phyloP scores from a whole-genome alignment of 2,888 invertebrate species.

The Eledone cirrhosa region DNA sequence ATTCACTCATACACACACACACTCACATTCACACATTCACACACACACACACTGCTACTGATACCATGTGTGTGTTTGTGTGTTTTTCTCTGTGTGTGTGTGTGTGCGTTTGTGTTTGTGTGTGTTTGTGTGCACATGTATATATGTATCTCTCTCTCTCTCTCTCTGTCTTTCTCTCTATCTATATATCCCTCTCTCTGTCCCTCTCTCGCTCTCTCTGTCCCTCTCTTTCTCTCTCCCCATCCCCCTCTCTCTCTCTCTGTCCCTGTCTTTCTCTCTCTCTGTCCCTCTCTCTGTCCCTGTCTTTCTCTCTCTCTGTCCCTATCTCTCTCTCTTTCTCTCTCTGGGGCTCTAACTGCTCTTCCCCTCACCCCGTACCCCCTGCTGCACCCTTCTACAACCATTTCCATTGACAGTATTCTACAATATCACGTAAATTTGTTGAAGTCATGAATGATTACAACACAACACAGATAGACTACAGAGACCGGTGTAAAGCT shows the following conservation, averaged over 20 bases:
- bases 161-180: not conserved
- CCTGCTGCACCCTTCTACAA: not conserved
- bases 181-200: not conserved
- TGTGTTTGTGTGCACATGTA: too few species aligned
- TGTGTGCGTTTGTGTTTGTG: too few species aligned
- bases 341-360: not conserved
- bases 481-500: constrained; percentile 65
- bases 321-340: too few species aligned
- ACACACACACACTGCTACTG: too few species aligned
- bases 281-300: not conserved
- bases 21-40: too few species aligned
- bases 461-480: constrained; percentile 66
- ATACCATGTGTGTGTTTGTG: not conserved
- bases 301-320: too few species aligned
- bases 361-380: not conserved
- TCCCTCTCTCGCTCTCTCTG: not conserved
- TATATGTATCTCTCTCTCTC: not conserved
- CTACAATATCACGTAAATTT: constrained; percentile 66
- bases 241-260: not conserved
- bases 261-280: constrained; percentile 11
- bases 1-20: not conserved
- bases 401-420: constrained; percentile 57
- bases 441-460: constrained; percentile 66
- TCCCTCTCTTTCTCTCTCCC: not conserved
- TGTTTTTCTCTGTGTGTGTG: too few species aligned